phyloP scores from a whole-genome alignment of 2,888 invertebrate species.

The Neria commutata region DNA sequence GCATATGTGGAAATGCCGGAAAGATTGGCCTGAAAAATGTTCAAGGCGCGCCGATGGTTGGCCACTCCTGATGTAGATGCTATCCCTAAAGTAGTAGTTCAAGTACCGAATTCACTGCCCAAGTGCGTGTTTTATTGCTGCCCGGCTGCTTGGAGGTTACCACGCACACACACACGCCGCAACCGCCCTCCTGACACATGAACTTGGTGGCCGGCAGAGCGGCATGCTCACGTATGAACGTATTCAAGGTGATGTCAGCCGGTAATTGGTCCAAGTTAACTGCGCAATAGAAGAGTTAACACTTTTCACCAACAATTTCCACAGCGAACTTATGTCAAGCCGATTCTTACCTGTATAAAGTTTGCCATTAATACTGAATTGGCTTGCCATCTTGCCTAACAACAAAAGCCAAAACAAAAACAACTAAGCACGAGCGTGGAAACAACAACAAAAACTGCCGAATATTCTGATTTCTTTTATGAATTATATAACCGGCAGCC shows the following conservation, averaged over 20 bases:
- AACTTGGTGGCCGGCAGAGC: constrained; percentile 69
- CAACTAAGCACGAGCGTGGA: not conserved
- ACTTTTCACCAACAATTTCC: too few relatives aligned
- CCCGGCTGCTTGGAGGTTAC: constrained; percentile 51
- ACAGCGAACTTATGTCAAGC: not conserved
- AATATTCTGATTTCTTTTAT: too few relatives aligned
- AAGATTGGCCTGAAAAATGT: too few relatives aligned
- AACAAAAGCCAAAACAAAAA: not conserved
- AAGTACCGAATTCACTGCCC: constrained; percentile 72
- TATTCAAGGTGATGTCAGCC: constrained; percentile 65
- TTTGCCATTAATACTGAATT: constrained; percentile 47
- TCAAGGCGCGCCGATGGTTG: constrained; percentile 46
- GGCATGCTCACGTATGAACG: constrained; percentile 67
- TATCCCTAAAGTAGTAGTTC: too few relatives aligned
- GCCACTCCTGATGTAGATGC: constrained; percentile 63
- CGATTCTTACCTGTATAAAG: constrained; percentile 43
- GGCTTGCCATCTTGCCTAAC: constrained; percentile 39
- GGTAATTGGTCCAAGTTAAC: constrained; percentile 54
- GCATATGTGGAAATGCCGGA: too few relatives aligned
- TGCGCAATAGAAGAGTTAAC: too few relatives aligned
- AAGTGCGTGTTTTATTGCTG: constrained; percentile 62
- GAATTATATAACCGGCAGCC: too few relatives aligned
- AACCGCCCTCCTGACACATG: constrained; percentile 74
- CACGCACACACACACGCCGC: constrained; percentile 68
- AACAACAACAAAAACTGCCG: too few relatives aligned